Evolutionary conservation across 2,888 invertebrate species (phyloP).

Genomic region (Lepidonotus clava): DNA sequence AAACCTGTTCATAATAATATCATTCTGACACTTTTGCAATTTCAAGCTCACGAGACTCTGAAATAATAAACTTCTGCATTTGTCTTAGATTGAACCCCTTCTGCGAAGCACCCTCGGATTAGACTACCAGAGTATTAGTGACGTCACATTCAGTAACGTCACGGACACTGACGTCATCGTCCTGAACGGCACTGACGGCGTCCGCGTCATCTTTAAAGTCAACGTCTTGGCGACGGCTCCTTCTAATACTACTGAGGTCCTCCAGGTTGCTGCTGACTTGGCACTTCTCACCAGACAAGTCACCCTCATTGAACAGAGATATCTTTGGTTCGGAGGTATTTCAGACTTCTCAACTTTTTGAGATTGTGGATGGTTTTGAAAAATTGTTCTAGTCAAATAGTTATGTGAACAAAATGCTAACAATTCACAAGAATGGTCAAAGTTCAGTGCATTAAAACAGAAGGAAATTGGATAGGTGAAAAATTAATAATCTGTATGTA

Average conservation of each 20-base stretch:
- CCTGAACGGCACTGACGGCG: too few species aligned
- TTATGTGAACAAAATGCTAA: too few species aligned
- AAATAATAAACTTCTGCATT: too few species aligned
- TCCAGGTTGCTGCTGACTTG: not conserved
- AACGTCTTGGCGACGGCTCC: not conserved
- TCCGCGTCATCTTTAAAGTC: not conserved
- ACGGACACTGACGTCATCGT: not conserved
- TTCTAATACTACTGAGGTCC: not conserved
- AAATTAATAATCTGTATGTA: too few species aligned
- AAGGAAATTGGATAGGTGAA: too few species aligned
- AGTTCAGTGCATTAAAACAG: too few species aligned
- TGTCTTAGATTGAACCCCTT: too few species aligned
- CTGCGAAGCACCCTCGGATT: not conserved
- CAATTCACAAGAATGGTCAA: too few species aligned
- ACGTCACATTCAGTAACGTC: not conserved
- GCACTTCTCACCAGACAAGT: not conserved
- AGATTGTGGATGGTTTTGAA: not conserved
- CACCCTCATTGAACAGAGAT: not conserved
- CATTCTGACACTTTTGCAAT: too few species aligned
- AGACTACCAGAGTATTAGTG: not conserved
- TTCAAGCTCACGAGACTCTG: too few species aligned
- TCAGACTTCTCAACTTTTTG: not conserved
- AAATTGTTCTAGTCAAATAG: too few species aligned
- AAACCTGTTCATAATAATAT: too few species aligned
- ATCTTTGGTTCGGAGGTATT: conserved; percentile 1